Percentiles rank a stretch among this genome's conserved stretches.
Evolutionary conservation across 2,888 invertebrate genomes (phyloP).

Genomic region (Mythimna loreyi): DNA sequence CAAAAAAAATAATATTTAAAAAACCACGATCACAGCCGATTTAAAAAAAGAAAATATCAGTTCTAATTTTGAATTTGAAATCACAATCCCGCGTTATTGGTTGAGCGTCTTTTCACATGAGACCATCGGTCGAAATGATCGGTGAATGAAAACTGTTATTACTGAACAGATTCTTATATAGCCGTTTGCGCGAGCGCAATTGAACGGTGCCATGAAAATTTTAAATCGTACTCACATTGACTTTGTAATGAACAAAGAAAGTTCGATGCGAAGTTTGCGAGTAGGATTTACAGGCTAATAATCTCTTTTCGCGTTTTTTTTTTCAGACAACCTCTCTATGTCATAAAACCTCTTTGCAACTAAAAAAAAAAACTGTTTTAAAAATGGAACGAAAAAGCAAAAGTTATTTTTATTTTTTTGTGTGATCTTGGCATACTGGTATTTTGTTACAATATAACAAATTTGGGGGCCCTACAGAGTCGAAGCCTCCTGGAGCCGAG

Average conservation of each 20-base stretch:
- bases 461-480: no score
- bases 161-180: constrained; percentile 75
- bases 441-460: background rate
- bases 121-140: constrained; percentile 79
- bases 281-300: constrained; percentile 28
- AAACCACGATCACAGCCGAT: constrained; percentile 58
- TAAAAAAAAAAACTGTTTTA: background rate
- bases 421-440: background rate
- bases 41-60: constrained; percentile 34
- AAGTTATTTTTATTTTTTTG: background rate
- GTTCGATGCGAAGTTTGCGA: constrained; percentile 26
- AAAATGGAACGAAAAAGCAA: background rate
- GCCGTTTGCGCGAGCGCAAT: constrained; percentile 54
- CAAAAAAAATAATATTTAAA: constrained; percentile 49
- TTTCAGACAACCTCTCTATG: background rate
- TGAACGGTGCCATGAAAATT: constrained; percentile 60
- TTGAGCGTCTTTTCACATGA: constrained; percentile 66
- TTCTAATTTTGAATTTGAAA: constrained; percentile 60
- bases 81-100: constrained; percentile 54
- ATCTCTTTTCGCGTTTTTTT: constrained; percentile 13
- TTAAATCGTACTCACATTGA: constrained; percentile 63
- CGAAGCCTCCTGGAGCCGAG: no score
- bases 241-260: constrained; percentile 66
- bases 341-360: no score
- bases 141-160: constrained; percentile 67